Percentiles rank a stretch among this genome's conserved stretches.
phyloP scores from a whole-genome alignment of 2,113 vertebrate genomes.

The Uria aalge region DNA sequence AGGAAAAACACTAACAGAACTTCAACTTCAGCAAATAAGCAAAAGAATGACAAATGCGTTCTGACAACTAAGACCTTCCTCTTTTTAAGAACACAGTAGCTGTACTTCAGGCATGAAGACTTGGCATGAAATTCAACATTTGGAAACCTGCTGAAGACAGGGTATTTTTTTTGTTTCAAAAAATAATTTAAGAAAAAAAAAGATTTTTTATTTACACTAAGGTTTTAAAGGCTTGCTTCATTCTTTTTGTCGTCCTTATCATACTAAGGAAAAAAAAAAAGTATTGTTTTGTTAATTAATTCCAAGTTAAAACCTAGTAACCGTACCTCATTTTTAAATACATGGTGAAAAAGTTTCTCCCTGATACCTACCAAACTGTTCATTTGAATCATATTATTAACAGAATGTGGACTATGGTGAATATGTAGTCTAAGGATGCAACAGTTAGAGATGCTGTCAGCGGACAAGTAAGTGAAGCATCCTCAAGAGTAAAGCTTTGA shows the following conservation, averaged over 20 bases:
- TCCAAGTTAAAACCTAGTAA: not conserved
- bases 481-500: not conserved
- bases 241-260: not conserved
- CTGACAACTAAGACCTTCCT: slow-evolving; percentile 39
- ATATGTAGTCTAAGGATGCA: not conserved
- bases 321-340: not conserved
- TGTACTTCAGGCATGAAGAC: slow-evolving; percentile 16
- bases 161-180: not conserved
- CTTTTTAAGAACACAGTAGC: not conserved
- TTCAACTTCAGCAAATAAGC: slow-evolving; percentile 37
- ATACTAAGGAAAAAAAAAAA: not conserved
- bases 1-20: not conserved
- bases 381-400: not conserved
- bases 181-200: not conserved
- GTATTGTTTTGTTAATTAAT: not conserved
- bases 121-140: not conserved
- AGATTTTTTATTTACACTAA: not conserved
- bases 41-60: slow-evolving; percentile 48
- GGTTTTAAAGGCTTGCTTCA: not conserved
- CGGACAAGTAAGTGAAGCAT: not conserved
- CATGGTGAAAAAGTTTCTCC: not conserved
- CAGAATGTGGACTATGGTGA: not conserved
- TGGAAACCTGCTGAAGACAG: not conserved
- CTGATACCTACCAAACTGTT: not conserved
- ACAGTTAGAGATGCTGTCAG: not conserved